These are phyloP conservation scores for Cyphomyrus discorhynchus DNA, from an alignment of 2,113 vertebrate species.

Conservation along the genomic window DNA sequence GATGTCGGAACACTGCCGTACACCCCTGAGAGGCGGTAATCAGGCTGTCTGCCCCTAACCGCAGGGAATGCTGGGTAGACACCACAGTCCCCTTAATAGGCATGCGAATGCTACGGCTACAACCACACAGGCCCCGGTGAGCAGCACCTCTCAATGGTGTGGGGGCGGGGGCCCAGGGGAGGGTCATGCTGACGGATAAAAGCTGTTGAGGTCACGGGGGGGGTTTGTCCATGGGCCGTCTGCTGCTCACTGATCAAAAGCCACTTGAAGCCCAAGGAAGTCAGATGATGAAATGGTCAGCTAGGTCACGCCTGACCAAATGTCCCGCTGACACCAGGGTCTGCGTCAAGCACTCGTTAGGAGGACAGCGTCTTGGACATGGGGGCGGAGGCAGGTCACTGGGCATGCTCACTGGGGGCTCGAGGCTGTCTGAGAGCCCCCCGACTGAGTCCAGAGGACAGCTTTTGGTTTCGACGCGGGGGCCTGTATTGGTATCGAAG, in stretches of 20 bases:
- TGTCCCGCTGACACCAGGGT: not conserved
- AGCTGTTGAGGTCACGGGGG: conserved; percentile 48
- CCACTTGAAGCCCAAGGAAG: not conserved
- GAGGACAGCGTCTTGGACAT: not conserved
- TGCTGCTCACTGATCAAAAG: conserved; percentile 33
- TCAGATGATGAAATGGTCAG: not conserved
- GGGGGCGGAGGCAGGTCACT: not conserved
- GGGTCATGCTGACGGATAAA: conserved; percentile 64
- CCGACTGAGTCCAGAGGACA: not conserved
- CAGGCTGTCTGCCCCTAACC: not conserved
- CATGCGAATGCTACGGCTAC: not conserved
- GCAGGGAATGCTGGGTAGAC: not conserved
- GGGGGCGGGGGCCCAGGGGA: conserved; percentile 38
- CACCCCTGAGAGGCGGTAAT: not conserved
- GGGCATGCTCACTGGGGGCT: not conserved
- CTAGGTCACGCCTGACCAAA: not conserved
- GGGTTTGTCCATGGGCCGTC: not conserved
- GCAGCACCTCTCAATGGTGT: not conserved
- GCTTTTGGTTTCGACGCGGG: not conserved
- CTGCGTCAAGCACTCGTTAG: not conserved
- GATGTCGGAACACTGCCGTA: not conserved
- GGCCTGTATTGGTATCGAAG: not conserved
- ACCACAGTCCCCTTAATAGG: not conserved
- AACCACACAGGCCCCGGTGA: not conserved
- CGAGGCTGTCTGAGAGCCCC: not conserved